Base-by-base conservation (phyloP, 1,140 invertebrate genomes). In the Calycopis cecrops region DNA sequence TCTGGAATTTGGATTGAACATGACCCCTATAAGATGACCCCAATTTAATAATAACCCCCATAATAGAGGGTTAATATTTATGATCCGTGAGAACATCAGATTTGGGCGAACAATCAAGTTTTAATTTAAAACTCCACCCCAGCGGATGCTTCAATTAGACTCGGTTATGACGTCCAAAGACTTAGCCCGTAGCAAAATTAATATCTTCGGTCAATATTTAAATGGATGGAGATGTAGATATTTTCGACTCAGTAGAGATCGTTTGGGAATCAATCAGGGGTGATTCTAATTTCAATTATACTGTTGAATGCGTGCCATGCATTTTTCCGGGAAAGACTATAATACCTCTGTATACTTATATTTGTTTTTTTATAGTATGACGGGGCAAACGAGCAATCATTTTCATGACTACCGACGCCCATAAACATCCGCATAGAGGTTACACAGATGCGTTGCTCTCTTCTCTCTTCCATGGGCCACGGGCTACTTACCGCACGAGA, bases 111-210 rank as follows among this genome's bases (percentile, higher is more conserved):
- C 40, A 44, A 44, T 44, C 38, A 40, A 40, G 10, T 40, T 44
- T 44, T 9, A 10, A 44, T 16, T 44, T 44, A 44, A 44, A 44
- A 44, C 40, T 44, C 14, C 14, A 14, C 21, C 21, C 21, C 14
- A 44, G 35, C 40, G 40, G 40, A 44, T 44, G 40, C 40, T 44
- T 17, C 40, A 44, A 44, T 44, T 44, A 44, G 40, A 44, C 14
- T 44, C 40, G 40, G 40, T 44, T 28, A 28, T 28, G 21, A 6
- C 21, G 21, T 28, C 21, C 21, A 28, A 28, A 28, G 21, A 28
- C 10, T 44, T 44, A 44, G 16, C 40, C 40, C 40, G 17, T 16
- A 7, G 40, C 40, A 9, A 11, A 12, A 40, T 40, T 3, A 40
- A 40, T 44, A 44, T 16, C 40, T 44, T 44, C 40, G 14, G 14